Evolutionary conservation across 2,797 vertebrate genomes (phyloP), one percentile per base, ranked within the genome.

Genomic region (Oryzias sinensis): DNA sequence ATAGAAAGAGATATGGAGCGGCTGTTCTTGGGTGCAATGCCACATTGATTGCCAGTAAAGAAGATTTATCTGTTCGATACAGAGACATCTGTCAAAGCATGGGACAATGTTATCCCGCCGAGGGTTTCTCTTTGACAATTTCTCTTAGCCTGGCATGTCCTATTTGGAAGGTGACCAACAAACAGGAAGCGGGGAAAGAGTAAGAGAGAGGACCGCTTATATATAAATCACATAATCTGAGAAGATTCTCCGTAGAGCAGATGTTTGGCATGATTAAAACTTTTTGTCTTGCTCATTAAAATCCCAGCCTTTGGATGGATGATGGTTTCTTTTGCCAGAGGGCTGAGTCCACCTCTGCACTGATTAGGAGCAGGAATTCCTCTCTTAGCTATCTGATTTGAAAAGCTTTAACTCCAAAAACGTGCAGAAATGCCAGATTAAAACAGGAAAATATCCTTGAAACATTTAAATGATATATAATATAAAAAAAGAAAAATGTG

Each of bases 41-140:
- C 65, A 81, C 76, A 84, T 87, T 86, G 89, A 88, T 87, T 86
- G 81, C 73, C 77, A 72, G 77, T 87, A 85, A 87, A 86, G 78
- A 86, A 86, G 84, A 86, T 87, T 85, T 85, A 90, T 91, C 71
- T 69, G 70, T 80, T 74, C 74, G 77, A 77, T 75, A 64, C 42
- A 63, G 46, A 60, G 73, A 84, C 82, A 88, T 88, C 83, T 89
- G 86, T 89, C 85, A 86, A 72, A 61, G 66, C 71, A 46, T 41
- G 72, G 74, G 58, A 77, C 77, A 72, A 53, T 72, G 64, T 70
- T 69, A 64, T 64, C 52, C 71, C 70, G 40, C 59, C 76, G 43
- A 24, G 55, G 62, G 71, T 40, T 65, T 50, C 74, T 56, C 69
- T 71, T 66, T 72, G 64, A 53, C 78, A 43, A 27, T 70, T 68